Percentiles rank a stretch among this genome's conserved stretches.
These are phyloP conservation scores for Tetramorium simillimum DNA, from an alignment of 1,140 invertebrate genomes.

Conservation along the genomic window DNA sequence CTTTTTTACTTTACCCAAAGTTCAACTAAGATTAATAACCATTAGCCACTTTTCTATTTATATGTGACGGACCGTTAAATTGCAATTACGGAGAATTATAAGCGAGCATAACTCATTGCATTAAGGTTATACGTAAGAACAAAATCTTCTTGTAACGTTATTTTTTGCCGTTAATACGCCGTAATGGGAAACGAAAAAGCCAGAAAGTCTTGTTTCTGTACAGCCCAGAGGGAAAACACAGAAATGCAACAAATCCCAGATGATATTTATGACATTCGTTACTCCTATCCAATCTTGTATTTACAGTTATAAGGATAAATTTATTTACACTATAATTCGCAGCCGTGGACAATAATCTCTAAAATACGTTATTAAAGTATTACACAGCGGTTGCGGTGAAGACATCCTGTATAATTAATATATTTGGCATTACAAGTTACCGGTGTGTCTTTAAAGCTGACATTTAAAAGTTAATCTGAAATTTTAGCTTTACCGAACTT, in stretches of 20 bases:
- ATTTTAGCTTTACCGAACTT: not conserved
- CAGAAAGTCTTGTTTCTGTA: not conserved
- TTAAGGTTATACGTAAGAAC: constrained; percentile 33
- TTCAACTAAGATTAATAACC: not conserved
- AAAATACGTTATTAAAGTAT: not conserved
- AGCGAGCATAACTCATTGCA: not conserved
- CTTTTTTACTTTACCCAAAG: not conserved
- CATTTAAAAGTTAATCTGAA: not conserved
- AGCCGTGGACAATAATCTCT: not conserved
- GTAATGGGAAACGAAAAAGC: constrained; percentile 28
- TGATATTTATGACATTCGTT: constrained; percentile 45
- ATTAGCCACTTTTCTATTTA: not conserved
- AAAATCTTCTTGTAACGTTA: not conserved
- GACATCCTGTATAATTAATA: not conserved
- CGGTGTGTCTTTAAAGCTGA: not conserved
- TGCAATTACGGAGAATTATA: not conserved
- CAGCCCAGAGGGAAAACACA: not conserved
- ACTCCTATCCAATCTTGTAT: constrained; percentile 26
- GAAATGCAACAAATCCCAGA: constrained; percentile 54
- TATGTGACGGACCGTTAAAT: not conserved
- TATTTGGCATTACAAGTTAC: not conserved
- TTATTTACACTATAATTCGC: constrained; percentile 21
- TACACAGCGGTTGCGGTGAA: not conserved
- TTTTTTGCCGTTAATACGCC: constrained; percentile 24
- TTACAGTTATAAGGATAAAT: constrained; percentile 35